Evolutionary conservation across 1,140 invertebrate species (phyloP), one percentile per base, ranked within the genome.

Genomic region (Bombus soroeensis): DNA sequence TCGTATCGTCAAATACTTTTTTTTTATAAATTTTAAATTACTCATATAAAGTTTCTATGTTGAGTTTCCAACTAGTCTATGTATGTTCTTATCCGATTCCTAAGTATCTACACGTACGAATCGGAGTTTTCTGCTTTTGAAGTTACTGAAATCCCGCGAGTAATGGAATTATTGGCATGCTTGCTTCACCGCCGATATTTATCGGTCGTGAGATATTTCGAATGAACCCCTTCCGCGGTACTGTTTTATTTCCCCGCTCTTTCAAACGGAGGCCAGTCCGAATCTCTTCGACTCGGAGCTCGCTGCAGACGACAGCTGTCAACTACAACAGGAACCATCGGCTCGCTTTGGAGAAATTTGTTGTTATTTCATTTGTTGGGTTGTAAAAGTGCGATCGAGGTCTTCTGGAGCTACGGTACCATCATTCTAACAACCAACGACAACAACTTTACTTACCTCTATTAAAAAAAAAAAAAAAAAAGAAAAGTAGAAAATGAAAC

Each of bases 241-340:
- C 47, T 68, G 34, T 62, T 43, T 68, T 74, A 34, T 57, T 68
- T 43, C 68, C 57, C 57, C 74, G 37, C 34, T 85, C 8, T 85
- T 72, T 85, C 71, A 28, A 87, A 80, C 88, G 80, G 89, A 92
- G 87, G 89, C 89, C 88, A 89, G 81, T 86, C 87, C 83, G 85
- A 92, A 89, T 92, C 72, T 70, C 86, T 83, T 90, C 88, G 91
- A 92, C 90, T 91, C 86, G 87, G 83, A 89, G 93, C 90, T 93
- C 91, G 93, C 94, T 94, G 94, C 94, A 95, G 94, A 93, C 94
- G 94, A 94, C 91, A 93, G 94, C 94, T 94, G 93, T 94, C 91
- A 92, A 89, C 78, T 88, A 85, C 76, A 81, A 91, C 72, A 90
- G 88, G 81, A 92, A 90, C 88, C 83, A 92, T 92, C 91, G 86